These are phyloP conservation scores for Abrostola triplasia DNA, from an alignment of 2,888 invertebrate species.

Conservation along the genomic window DNA sequence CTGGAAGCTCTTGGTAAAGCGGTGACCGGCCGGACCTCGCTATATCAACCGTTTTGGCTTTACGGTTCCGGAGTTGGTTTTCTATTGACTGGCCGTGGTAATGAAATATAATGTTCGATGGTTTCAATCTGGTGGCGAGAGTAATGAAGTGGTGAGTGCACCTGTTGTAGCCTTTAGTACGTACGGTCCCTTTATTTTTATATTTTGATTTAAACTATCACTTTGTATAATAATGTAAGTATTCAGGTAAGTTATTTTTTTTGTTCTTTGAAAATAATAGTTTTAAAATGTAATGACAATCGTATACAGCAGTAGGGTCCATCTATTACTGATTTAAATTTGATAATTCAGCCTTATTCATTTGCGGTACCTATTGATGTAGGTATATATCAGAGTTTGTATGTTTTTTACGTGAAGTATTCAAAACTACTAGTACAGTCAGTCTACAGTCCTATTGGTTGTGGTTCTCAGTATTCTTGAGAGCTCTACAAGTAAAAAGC, in stretches of 20 bases:
- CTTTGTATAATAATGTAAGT: too few species aligned
- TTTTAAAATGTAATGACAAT: too few species aligned
- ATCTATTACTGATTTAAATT: too few species aligned
- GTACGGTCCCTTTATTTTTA: not conserved
- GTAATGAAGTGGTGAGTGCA: conserved; percentile 15
- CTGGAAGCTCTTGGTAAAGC: conserved; percentile 40
- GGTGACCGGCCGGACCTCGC: conserved; percentile 59
- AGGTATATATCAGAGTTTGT: too few species aligned
- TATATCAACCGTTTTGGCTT: conserved; percentile 69
- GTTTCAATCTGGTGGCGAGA: conserved; percentile 17
- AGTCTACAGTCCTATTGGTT: too few species aligned
- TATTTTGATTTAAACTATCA: too few species aligned
- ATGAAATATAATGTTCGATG: conserved; percentile 36
- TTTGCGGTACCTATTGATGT: too few species aligned
- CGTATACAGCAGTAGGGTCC: too few species aligned
- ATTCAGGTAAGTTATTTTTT: too few species aligned
- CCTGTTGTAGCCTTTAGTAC: conserved; percentile 7
- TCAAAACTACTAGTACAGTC: not conserved
- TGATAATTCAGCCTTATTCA: too few species aligned
- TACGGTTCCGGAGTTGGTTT: conserved; percentile 62
- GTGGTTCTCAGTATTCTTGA: too few species aligned
- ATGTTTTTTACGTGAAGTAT: not conserved
- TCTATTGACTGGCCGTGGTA: conserved; percentile 39
- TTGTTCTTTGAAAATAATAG: too few species aligned
- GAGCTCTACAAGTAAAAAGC: not conserved